A percentile compares a stretch with the other conserved stretches of the same genome.
phyloP scores from a whole-genome alignment of 1,140 invertebrate species.

The Orius insidiosus region DNA sequence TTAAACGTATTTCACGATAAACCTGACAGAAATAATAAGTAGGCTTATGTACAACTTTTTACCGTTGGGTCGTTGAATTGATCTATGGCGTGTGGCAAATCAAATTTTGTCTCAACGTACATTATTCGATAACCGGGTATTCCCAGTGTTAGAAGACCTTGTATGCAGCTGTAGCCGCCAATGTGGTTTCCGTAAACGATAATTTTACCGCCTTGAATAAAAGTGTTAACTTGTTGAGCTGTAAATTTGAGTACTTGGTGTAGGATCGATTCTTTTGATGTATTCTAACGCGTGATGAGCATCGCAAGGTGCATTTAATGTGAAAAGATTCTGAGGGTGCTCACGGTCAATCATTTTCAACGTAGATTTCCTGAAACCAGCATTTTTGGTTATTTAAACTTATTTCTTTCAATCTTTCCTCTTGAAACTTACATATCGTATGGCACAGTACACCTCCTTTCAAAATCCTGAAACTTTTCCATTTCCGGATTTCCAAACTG shows the following conservation, averaged over 20 bases:
- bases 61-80: slow-evolving; percentile 3
- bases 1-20: slow-evolving; percentile 5
- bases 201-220: slow-evolving; percentile 24
- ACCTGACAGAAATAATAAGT: too few species aligned
- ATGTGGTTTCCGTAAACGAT: slow-evolving; percentile 42
- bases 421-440: slow-evolving; percentile 6
- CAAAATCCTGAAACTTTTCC: slow-evolving; percentile 21
- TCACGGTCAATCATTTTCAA: too few species aligned
- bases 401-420: too few species aligned
- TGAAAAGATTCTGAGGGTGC: slow-evolving; percentile 34
- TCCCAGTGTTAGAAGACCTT: slow-evolving; percentile 35
- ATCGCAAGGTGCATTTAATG: slow-evolving; percentile 35
- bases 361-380: too few species aligned
- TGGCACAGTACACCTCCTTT: slow-evolving; percentile 17
- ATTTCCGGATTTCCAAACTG: slow-evolving; percentile 35
- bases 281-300: slow-evolving; percentile 29
- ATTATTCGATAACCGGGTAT: slow-evolving; percentile 30
- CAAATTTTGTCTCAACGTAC: slow-evolving; percentile 34
- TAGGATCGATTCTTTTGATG: slow-evolving; percentile 19
- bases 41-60: slow-evolving; percentile 2
- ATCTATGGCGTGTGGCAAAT: neutral
- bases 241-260: neutral
- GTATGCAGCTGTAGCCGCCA: slow-evolving; percentile 38
- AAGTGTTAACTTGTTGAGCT: neutral
- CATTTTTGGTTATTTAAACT: too few species aligned